Percentiles rank a stretch among this genome's conserved stretches.
Conservation (phyloP, 2,888 invertebrate genomes). For the Drosophila greeni region DNA sequence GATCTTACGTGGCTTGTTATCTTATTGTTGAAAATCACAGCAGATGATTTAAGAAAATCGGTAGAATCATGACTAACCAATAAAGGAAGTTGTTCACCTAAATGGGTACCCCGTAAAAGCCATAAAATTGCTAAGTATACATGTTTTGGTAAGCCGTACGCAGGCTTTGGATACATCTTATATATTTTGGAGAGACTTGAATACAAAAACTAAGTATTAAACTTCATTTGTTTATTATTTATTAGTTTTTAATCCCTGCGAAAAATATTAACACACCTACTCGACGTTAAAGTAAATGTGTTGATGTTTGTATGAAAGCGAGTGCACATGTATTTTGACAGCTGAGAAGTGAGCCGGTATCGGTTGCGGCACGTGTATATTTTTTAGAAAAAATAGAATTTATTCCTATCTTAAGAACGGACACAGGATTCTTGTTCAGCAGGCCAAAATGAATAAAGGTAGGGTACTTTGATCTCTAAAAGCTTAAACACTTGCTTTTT, state of each 20-base stretch:
- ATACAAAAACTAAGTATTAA: no score
- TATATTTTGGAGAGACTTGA: background rate
- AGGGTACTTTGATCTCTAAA: background rate
- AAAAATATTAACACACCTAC: background rate
- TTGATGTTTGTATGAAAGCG: background rate
- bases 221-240: no score
- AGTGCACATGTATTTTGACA: background rate
- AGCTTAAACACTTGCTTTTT: background rate
- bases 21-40: background rate
- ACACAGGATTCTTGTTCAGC: background rate
- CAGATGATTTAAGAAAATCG: fast-evolving
- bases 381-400: background rate
- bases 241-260: no score
- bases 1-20: background rate
- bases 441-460: background rate
- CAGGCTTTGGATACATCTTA: background rate
- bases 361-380: background rate
- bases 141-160: background rate
- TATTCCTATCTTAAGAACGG: background rate
- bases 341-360: background rate
- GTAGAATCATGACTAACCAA: no score
- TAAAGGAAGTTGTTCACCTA: background rate
- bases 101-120: background rate
- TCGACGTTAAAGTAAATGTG: background rate
- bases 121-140: no score